Percentiles rank a stretch among this genome's conserved stretches.
phyloP scores from a whole-genome alignment of 2,888 invertebrate genomes.

The Margaritifera margaritifera region DNA sequence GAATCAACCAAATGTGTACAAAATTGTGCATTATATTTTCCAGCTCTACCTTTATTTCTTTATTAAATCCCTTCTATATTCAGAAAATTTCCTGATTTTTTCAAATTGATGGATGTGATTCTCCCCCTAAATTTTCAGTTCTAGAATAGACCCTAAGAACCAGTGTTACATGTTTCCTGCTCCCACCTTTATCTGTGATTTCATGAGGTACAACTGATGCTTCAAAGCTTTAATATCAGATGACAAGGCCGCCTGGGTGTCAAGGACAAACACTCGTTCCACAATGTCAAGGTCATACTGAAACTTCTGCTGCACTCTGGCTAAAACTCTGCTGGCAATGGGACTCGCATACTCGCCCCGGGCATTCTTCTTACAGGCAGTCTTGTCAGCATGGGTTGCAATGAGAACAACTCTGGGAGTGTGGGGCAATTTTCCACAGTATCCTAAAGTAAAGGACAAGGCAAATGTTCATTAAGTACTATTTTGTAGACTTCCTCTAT shows the following conservation, averaged over 20 bases:
- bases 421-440: slow-evolving; percentile 77
- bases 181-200: slow-evolving; percentile 74
- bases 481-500: too few species aligned
- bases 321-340: slow-evolving; percentile 76
- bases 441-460: slow-evolving; percentile 72
- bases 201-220: slow-evolving; percentile 75
- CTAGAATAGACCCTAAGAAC: too few species aligned
- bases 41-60: too few species aligned
- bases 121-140: too few species aligned
- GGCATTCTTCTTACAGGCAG: slow-evolving; percentile 75
- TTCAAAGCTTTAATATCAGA: slow-evolving; percentile 79
- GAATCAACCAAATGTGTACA: too few species aligned
- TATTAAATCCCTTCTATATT: too few species aligned
- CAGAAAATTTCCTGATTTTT: too few species aligned
- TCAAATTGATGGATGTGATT: too few species aligned
- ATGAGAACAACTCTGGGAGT: slow-evolving; percentile 77
- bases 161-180: too few species aligned
- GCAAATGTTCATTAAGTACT: not conserved
- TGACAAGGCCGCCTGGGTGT: slow-evolving; percentile 79
- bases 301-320: slow-evolving; percentile 73
- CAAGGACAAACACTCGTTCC: slow-evolving; percentile 77
- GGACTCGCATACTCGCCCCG: slow-evolving; percentile 78
- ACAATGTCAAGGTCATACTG: slow-evolving; percentile 78
- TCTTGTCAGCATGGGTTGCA: slow-evolving; percentile 79
- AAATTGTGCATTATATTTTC: too few species aligned